Evolutionary conservation across 2,113 vertebrate genomes (phyloP), one percentile per base, ranked within the genome.

Genomic region (Indicator indicator): DNA sequence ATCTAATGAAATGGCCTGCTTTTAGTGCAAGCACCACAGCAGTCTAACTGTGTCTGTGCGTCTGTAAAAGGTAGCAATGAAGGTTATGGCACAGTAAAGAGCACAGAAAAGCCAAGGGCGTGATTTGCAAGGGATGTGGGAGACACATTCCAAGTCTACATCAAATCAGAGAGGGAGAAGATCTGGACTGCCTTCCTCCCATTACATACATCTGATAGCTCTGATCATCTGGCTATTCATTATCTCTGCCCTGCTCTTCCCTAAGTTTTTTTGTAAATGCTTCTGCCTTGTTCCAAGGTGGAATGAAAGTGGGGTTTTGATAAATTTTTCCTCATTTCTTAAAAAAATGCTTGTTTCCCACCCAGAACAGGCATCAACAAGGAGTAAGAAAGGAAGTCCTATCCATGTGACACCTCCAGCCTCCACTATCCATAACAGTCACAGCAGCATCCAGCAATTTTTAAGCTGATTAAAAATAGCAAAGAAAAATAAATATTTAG

Each of bases 141-240:
- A 85, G 19, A 15, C 20, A 20, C 5, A 5, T 50, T 33, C 52
- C 44, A 84, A n/a, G 40, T 5, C 38, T 17, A 5, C 9, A 21
- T 4, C 36, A 58, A 67, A 86, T 8, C 27, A 33, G 40, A 42
- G 12, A 46, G 7, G 2, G 15, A 76, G 52, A 38, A 63, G 60
- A 72, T 5, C 42, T 16, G 13, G 9, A 26, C 27, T 27, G 71
- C 48, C 26, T 58, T 69, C 21, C 46, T 30, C 59, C 59, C 0
- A 0, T 40, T 67, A 42, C 65, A 78, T 9, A 15, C 3, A 38
- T 0, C 0, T 33, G 38, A n/a, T n/a, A n/a, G n/a, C 70, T 76
- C 81, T 91, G 33, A 83, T 8, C 44, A 89, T 40, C 54, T 58
- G 55, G 33, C 23, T 76, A 16, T 19, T 76, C 27, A 7, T 20